These are phyloP conservation scores for Heliconius ismenius DNA, from an alignment of 2,888 invertebrate species.

Conservation along the genomic window DNA sequence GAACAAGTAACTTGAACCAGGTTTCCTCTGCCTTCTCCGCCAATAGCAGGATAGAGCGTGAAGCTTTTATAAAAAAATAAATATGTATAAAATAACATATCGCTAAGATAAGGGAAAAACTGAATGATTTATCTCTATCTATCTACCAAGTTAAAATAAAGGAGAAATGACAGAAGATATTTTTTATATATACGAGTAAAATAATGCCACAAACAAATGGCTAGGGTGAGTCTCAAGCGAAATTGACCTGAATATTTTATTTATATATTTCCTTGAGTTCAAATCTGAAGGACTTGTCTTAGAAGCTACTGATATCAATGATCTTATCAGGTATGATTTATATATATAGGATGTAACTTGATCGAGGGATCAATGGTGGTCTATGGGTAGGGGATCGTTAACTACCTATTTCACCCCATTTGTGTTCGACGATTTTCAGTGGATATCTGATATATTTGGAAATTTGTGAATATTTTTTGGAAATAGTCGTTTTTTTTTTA, in stretches of 20 bases:
- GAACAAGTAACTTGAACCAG: no score
- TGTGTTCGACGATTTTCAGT: no score
- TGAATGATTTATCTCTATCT: neutral
- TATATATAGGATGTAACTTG: no score
- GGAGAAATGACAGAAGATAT: neutral
- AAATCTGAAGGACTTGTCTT: neutral
- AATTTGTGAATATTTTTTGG: no score
- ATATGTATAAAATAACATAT: neutral
- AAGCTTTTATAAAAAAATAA: neutral
- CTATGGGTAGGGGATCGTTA: no score
- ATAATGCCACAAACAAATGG: neutral
- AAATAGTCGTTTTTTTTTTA: no score
- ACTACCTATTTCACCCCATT: no score
- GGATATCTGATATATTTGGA: no score
- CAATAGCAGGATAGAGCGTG: no score
- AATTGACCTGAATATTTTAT: slow-evolving; percentile 1
- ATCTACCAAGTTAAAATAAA: neutral
- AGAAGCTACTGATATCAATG: neutral
- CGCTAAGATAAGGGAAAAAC: neutral
- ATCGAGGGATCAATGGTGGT: no score
- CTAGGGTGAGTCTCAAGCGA: neutral
- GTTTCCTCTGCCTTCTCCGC: no score
- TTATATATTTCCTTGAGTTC: neutral
- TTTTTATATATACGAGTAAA: neutral
- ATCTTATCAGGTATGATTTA: neutral